phyloP scores from a whole-genome alignment of 1,140 invertebrate genomes.

The Sinella curviseta region DNA sequence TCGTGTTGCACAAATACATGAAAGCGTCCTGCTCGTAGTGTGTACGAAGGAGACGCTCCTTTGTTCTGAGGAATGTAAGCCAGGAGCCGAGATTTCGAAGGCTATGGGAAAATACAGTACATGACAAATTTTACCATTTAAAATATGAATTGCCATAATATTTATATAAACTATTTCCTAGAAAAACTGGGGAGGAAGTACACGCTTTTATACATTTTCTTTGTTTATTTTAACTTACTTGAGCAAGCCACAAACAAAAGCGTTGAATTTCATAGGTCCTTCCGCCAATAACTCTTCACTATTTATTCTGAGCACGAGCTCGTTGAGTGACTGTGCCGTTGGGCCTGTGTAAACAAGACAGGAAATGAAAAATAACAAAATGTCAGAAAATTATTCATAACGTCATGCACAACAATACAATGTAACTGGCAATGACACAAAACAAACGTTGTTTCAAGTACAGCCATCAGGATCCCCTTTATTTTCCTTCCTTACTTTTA shows the following conservation, averaged over 20 bases:
- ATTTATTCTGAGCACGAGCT: slow-evolving; percentile 80
- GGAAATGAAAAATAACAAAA: slow-evolving; percentile 36
- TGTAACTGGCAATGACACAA: neutral
- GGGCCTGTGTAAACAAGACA: slow-evolving; percentile 60
- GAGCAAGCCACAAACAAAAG: slow-evolving; percentile 83
- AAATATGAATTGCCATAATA: slow-evolving; percentile 18
- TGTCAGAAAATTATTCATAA: slow-evolving; percentile 4
- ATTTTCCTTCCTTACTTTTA: neutral
- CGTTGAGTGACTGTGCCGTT: slow-evolving; percentile 80
- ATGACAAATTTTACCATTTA: neutral
- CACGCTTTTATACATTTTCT: too few species aligned
- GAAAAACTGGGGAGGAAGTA: too few species aligned
- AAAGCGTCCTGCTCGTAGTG: slow-evolving; percentile 75
- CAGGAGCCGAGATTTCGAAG: slow-evolving; percentile 79
- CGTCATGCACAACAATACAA: neutral
- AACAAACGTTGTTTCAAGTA: slow-evolving; percentile 25
- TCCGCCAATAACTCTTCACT: slow-evolving; percentile 79
- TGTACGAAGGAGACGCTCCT: slow-evolving; percentile 76
- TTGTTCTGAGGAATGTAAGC: slow-evolving; percentile 77
- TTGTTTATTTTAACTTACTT: slow-evolving; percentile 77
- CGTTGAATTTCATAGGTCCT: slow-evolving; percentile 83
- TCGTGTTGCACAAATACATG: slow-evolving; percentile 67
- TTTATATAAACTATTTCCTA: neutral
- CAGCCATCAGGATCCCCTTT: neutral
- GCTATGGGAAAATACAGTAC: slow-evolving; percentile 57